Percentiles rank a stretch among this genome's conserved stretches.
These are phyloP conservation scores for Sebastes trivittatus DNA, from an alignment of 2,797 vertebrate genomes.

Conservation along the genomic window DNA sequence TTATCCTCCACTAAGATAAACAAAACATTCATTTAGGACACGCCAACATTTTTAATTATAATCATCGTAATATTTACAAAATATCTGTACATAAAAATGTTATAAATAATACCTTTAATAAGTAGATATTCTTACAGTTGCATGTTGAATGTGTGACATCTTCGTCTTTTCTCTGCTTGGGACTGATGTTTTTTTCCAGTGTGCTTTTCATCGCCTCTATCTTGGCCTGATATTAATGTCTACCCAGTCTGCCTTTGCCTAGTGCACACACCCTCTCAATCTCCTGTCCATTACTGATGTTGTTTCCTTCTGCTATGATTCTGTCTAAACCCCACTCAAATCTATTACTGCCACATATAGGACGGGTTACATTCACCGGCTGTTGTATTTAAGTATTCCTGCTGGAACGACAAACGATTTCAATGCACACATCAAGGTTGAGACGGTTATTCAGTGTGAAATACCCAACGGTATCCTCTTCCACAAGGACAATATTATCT, in stretches of 20 bases:
- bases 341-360: conserved; percentile 4
- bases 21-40: too few species aligned
- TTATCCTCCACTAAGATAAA: too few species aligned
- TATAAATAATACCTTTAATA: background rate
- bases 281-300: conserved; percentile 22
- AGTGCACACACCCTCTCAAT: conserved; percentile 11
- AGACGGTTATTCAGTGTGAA: conserved; percentile 40
- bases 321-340: conserved; percentile 8
- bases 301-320: conserved; percentile 20
- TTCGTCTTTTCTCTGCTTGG: background rate
- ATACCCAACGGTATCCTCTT: conserved; percentile 25
- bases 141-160: background rate
- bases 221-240: conserved; percentile 2
- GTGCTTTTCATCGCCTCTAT: background rate
- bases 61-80: too few species aligned
- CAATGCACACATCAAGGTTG: conserved; percentile 26
- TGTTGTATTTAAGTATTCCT: conserved; percentile 38
- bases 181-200: background rate
- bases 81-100: too few species aligned
- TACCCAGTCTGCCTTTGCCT: background rate
- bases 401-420: conserved; percentile 19
- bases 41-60: too few species aligned
- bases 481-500: conserved; percentile 30
- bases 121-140: background rate
- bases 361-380: background rate